Evolutionary conservation across 2,797 vertebrate genomes (phyloP), one percentile per base, ranked within the genome.

Genomic region (Pelobates cultripes): DNA sequence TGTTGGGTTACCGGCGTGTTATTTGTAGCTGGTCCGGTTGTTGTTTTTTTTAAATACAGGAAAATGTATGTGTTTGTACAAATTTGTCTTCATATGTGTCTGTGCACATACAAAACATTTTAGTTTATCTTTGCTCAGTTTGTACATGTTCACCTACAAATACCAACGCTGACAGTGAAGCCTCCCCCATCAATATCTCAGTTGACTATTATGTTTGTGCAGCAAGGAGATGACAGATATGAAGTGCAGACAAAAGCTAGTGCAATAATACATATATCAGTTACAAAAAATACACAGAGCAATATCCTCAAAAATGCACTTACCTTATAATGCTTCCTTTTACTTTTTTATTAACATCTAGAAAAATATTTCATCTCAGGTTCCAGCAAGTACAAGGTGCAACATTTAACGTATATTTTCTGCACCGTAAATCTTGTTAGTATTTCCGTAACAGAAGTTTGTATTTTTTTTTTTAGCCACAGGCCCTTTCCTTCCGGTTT

Each of bases 401-500:
- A 8, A 15, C 55, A 64, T 76, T 28, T 28, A 28, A 28, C 28
- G 57, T 60, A 43, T 60, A 15, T 47, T 72, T 78, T 73, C 12
- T 6, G 10, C 5, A 15, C 15, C 28, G 8, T 4, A 78, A 44
- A 45, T 61, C 44, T 75, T 69, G 41, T 70, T 73, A 55, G 10
- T 17, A 51, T 61, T 69, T 66, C 63, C 43, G 61, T 66, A 40
- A 77, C 15, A 42, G 13, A 69, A 74, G 51, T 12, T 57, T 12
- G 17, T 67, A 12, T 53, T 68, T 28, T 10, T 5, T 73, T 3
- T 7, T 10, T 75, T 45, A 90, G 90, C 90, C 86, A 77, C 88
- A 86, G 77, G 80, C 40, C 28, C 51, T 81, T 88, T 89, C 76
- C 90, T 91, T 91, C 91, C 87, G 77, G 41, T 64, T 88, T 88